These are phyloP conservation scores for Drosophila buzzatii DNA, from an alignment of 2,888 invertebrate species.

Conservation along the genomic window DNA sequence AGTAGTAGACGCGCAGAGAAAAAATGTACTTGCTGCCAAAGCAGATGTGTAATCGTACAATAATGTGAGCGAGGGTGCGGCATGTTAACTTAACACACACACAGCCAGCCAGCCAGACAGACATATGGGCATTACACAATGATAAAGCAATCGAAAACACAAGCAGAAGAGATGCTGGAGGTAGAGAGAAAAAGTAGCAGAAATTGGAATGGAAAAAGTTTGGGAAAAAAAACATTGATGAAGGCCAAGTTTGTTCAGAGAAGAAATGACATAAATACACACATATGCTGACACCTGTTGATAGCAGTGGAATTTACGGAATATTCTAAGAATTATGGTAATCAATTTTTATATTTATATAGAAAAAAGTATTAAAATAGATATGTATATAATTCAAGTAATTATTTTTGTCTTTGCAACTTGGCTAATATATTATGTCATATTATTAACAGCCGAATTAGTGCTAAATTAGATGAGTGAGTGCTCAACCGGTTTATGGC, in stretches of 20 bases:
- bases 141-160: constrained; percentile 20
- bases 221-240: neutral
- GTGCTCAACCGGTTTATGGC: constrained; percentile 36
- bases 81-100: constrained; percentile 38
- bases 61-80: constrained; percentile 53
- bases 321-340: neutral
- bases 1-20: constrained; percentile 53
- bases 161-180: neutral
- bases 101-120: constrained; percentile 30
- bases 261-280: neutral
- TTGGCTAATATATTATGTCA: constrained; percentile 23
- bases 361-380: neutral
- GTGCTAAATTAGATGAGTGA: constrained; percentile 14
- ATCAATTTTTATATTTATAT: neutral
- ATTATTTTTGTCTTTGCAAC: neutral
- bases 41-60: constrained; percentile 69
- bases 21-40: constrained; percentile 51
- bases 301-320: neutral
- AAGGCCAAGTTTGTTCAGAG: constrained; percentile 14
- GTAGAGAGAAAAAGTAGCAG: neutral
- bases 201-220: neutral
- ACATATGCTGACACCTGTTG: constrained; percentile 18
- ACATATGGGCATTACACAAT: constrained; percentile 19
- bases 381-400: neutral
- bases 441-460: constrained; percentile 8